phyloP scores from a whole-genome alignment of 30 jellyfish, hydroid and myxozoan genomes.

The Hydractinia echinata region DNA sequence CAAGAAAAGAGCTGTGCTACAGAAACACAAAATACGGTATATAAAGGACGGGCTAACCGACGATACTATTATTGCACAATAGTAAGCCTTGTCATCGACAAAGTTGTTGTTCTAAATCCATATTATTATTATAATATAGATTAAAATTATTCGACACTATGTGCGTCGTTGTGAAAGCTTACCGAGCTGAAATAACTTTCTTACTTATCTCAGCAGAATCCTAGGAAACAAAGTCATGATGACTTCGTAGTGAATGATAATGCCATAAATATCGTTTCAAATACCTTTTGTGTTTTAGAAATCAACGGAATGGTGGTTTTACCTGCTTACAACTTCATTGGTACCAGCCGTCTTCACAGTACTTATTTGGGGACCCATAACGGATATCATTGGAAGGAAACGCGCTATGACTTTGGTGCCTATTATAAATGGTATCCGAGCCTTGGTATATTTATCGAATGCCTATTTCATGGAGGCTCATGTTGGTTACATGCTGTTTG shows the following conservation, averaged over 20 bases:
- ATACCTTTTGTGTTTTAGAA: not conserved
- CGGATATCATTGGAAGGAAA: slow-evolving; percentile 75
- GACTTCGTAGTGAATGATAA: not conserved
- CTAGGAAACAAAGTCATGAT: not conserved
- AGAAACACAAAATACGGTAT: too few species aligned
- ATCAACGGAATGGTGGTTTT: slow-evolving; percentile 70
- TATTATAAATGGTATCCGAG: slow-evolving; percentile 56
- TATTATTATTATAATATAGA: too few species aligned
- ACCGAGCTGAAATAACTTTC: too few species aligned
- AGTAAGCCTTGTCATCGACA: too few species aligned
- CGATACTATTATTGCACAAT: too few species aligned
- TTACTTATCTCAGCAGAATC: too few species aligned
- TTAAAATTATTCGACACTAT: too few species aligned
- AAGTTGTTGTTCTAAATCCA: too few species aligned
- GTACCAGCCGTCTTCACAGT: slow-evolving; percentile 75
- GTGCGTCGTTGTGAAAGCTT: too few species aligned
- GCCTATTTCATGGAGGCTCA: slow-evolving; percentile 42
- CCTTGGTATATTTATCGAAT: slow-evolving; percentile 45
- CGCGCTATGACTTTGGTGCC: slow-evolving; percentile 72
- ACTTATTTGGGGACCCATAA: slow-evolving; percentile 86
- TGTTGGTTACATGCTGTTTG: slow-evolving; percentile 35
- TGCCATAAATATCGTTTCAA: not conserved
- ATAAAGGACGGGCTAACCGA: too few species aligned
- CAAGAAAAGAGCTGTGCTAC: too few species aligned
- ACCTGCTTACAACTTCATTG: slow-evolving; percentile 42